These are phyloP conservation scores for Branchinecta sandiegonensis DNA, from an alignment of 2,888 invertebrate genomes.

Conservation along the genomic window DNA sequence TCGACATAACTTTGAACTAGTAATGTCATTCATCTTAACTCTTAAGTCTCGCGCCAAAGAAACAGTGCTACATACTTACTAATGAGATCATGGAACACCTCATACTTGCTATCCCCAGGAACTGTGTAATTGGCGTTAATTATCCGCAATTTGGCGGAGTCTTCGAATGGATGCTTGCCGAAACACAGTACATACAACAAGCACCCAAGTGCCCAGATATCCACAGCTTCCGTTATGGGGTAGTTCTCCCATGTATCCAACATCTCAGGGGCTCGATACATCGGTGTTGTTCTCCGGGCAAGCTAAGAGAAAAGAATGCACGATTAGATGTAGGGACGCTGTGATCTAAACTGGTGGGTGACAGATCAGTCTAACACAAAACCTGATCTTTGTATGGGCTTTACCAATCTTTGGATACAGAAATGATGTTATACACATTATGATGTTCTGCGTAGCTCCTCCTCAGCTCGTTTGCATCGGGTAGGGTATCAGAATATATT, in stretches of 20 bases:
- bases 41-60: not conserved
- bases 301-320: constrained; percentile 12
- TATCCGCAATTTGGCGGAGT: constrained; percentile 80
- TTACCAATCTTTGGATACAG: too few species aligned
- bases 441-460: too few species aligned
- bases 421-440: too few species aligned
- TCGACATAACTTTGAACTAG: too few species aligned
- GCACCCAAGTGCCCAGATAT: constrained; percentile 96
- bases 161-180: constrained; percentile 91
- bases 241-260: constrained; percentile 93
- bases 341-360: too few species aligned
- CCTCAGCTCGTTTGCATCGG: too few species aligned
- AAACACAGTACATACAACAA: constrained; percentile 81
- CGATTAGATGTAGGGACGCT: too few species aligned
- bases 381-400: too few species aligned
- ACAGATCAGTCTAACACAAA: too few species aligned
- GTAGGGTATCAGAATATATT: too few species aligned
- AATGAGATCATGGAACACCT: constrained; percentile 76
- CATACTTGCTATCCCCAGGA: constrained; percentile 63
- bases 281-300: constrained; percentile 39
- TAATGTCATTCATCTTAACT: too few species aligned
- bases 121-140: constrained; percentile 87
- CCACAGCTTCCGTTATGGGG: constrained; percentile 74
- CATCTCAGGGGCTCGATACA: constrained; percentile 97
- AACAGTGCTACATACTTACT: constrained; percentile 42